A percentile compares a stretch with the other conserved stretches of the same genome.
phyloP scores from a whole-genome alignment of 1,140 invertebrate species.

The Platorchestia sp. region DNA sequence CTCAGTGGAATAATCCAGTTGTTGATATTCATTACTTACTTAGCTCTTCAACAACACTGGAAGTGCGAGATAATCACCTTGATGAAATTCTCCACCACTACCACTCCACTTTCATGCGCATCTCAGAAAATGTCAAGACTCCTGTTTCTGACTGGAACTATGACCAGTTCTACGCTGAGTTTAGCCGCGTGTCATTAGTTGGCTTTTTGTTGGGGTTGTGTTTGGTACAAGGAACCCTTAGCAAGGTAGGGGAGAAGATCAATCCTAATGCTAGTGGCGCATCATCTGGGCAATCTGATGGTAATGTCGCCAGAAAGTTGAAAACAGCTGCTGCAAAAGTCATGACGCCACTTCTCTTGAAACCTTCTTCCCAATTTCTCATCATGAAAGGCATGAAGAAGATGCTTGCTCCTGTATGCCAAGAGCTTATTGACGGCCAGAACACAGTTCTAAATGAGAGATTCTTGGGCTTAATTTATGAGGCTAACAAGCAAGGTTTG shows the following conservation, averaged over 20 bases:
- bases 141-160: conserved; percentile 64
- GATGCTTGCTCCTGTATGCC: conserved; percentile 59
- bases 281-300: conserved; percentile 56
- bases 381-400: conserved; percentile 59
- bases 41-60: conserved; percentile 62
- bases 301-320: conserved; percentile 55
- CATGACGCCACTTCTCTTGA: conserved; percentile 60
- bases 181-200: conserved; percentile 61
- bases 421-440: conserved; percentile 61
- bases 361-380: conserved; percentile 59
- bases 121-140: conserved; percentile 60
- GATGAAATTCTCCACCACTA: conserved; percentile 65
- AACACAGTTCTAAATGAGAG: conserved; percentile 62
- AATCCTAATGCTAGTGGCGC: conserved; percentile 52
- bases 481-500: background rate
- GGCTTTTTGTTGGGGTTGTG: conserved; percentile 66
- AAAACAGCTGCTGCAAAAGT: conserved; percentile 60
- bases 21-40: conserved; percentile 66
- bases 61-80: conserved; percentile 60
- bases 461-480: conserved; percentile 56
- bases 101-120: conserved; percentile 63
- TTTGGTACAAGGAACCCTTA: conserved; percentile 64
- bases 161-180: conserved; percentile 65
- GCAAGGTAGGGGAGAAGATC: conserved; percentile 64
- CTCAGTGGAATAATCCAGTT: conserved; percentile 65